Percentiles rank a stretch among this genome's conserved stretches.
Conservation (phyloP, 2,113 vertebrate species). For the Notarius quadriscutis region DNA sequence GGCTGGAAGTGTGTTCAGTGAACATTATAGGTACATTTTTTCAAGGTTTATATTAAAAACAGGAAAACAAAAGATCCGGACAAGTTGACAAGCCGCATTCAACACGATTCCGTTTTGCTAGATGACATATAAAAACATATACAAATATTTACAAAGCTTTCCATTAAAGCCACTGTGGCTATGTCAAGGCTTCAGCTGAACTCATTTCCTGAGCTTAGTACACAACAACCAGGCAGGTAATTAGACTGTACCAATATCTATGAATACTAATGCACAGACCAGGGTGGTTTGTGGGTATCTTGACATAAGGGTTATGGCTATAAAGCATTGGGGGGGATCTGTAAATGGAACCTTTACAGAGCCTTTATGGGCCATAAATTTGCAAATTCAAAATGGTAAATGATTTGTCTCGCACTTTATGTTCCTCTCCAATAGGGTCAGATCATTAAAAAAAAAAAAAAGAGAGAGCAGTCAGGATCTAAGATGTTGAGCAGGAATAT, state of each 20-base stretch:
- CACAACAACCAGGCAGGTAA: slow-evolving; percentile 32
- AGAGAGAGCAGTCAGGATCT: slow-evolving; percentile 27
- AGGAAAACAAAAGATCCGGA: neutral
- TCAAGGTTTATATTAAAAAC: neutral
- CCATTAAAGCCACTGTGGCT: slow-evolving; percentile 23
- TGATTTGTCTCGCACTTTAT: slow-evolving; percentile 44
- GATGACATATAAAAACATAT: neutral
- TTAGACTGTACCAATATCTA: slow-evolving; percentile 37
- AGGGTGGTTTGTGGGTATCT: slow-evolving; percentile 16
- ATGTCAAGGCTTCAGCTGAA: slow-evolving; percentile 5
- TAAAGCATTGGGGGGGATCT: slow-evolving; percentile 33
- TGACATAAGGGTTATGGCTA: slow-evolving; percentile 37
- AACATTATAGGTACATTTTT: neutral
- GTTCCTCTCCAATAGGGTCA: slow-evolving; percentile 13
- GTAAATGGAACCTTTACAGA: slow-evolving; percentile 38
- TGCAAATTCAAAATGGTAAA: slow-evolving; percentile 50
- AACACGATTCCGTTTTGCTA: neutral
- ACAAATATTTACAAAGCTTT: neutral
- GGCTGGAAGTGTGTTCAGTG: neutral
- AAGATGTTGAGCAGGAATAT: slow-evolving; percentile 7
- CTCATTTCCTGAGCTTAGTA: slow-evolving; percentile 31
- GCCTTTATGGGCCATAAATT: slow-evolving; percentile 51
- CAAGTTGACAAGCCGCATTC: neutral
- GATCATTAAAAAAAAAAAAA: slow-evolving; percentile 24
- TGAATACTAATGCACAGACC: slow-evolving; percentile 49